Evolutionary conservation across 2,797 vertebrate genomes (phyloP).

Genomic region (Takifugu ocellatus): DNA sequence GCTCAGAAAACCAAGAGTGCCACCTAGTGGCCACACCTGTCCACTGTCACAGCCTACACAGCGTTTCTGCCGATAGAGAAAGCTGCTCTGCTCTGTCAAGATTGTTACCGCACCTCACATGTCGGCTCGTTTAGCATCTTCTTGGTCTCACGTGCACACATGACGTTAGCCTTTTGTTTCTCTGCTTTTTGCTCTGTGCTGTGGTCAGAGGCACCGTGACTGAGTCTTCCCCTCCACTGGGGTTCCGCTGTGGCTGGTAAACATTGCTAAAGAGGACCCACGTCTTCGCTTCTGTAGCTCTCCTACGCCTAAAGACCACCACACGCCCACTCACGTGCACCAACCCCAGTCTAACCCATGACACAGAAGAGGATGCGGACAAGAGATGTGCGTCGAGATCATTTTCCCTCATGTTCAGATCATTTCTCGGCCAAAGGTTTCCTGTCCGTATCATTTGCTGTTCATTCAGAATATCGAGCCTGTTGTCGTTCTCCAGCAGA

Average conservation of each 20-base stretch:
- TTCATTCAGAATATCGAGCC: conserved; percentile 28
- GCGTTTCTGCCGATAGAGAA: background rate
- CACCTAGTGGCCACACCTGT: conserved; percentile 46
- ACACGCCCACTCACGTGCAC: conserved; percentile 26
- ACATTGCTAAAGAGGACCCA: conserved; percentile 47
- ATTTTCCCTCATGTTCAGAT: conserved; percentile 1
- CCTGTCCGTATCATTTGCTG: conserved; percentile 4
- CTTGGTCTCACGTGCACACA: conserved; percentile 30
- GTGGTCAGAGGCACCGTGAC: conserved; percentile 57
- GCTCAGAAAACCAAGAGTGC: conserved; percentile 63
- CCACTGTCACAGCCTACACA: background rate
- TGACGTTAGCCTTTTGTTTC: too few species aligned
- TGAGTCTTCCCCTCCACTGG: conserved; percentile 49
- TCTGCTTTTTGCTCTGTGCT: conserved; percentile 9
- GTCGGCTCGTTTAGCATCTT: background rate
- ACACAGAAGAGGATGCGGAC: conserved; percentile 14
- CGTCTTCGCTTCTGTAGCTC: conserved; percentile 37
- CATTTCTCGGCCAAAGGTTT: conserved; percentile 10
- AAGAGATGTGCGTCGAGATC: background rate
- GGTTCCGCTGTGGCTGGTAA: conserved; percentile 29
- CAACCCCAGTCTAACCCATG: conserved; percentile 5
- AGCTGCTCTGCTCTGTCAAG: background rate
- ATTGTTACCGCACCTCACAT: conserved; percentile 9
- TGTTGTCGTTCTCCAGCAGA: conserved; percentile 35
- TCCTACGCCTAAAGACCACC: conserved; percentile 43